Base-by-base conservation (phyloP, 2,888 invertebrate species). In the Glyphotaelius pellucidus region DNA sequence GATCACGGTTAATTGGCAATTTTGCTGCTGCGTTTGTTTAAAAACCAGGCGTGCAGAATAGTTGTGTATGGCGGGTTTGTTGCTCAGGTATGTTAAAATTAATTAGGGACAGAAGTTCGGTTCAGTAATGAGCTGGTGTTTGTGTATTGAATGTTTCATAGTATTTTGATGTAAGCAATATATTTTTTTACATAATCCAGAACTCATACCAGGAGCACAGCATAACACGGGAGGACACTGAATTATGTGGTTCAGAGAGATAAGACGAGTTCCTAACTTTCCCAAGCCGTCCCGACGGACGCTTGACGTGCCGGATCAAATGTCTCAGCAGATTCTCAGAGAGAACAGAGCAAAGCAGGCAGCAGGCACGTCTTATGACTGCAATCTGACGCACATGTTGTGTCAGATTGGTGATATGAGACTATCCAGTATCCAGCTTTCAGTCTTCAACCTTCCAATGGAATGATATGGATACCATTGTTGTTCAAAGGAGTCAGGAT, bases 271-370 rank as follows among this genome's bases (percentile, higher is more conserved):
- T 67, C 9, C 25, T n/a, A 88, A 91, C 91, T 91, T 89, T 91
- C 91, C 80, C 91, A 91, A 83, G 88, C n/a, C 83, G 47, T 88
- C 38, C 30, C 30, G 42, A 80, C 47, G 12, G 47, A 47, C 14
- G 9, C 38, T 38, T 67, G 83, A 83, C 91, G 91, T 91, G 91
- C 88, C 67, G 89, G 88, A 88, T 91, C 91, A 91, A 91, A 91
- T 91, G 89, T 91, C 91, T 91, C 38, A 15, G 87, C 38, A 88
- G 80, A 89, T 83, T n/a, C n/a, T n/a, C n/a, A n/a, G n/a, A n/a
- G n/a, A n/a, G n/a, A 91, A 86, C 86, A 79, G 67, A 67, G 67
- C 9, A 67, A n/a, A 67, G 25, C 25, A 67, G 25, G 67, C 67
- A n/a, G 9, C 67, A 67, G 42, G 84, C 67, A 80, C 86, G 87